Base-by-base conservation (phyloP, 35 echinoderm and acorn worm species). In the Eucidaris tribuloides region DNA sequence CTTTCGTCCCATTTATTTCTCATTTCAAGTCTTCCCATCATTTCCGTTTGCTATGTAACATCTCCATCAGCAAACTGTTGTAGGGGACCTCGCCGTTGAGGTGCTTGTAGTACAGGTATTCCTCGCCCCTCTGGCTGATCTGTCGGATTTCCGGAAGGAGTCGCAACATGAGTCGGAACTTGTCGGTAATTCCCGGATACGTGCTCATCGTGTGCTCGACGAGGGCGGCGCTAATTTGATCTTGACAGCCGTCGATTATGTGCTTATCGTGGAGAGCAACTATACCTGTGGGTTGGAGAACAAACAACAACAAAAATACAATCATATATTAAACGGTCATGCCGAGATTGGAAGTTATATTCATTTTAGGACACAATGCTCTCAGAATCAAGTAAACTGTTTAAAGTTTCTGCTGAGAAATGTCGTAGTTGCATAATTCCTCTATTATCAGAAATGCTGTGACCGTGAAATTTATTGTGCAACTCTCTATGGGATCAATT, bases 31-130 rank as follows among this genome's bases (percentile, higher is more conserved):
- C n/a, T n/a, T n/a, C n/a, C n/a, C n/a, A n/a, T 74, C 68, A 99
- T 81, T 99, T 99, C 37, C 96, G 76, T 79, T 99, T 99, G 50
- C 96, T 99, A 65, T 99, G 96, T 17, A 99, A 60, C 96, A 99
- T 99, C 83, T 99, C 96, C 96, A 99, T 99, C 1, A 99, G 61
- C 18, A 99, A 84, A 66, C 96, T 99, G 80, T 99, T 99, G 82
- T 86, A 99, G 7, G 96, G 96, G 15, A 99, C 96, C 40, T 99
- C 96, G 46, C 91, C 91, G 79, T 83, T 93, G 39, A 99, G 91
- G 46, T 99, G 96, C 49, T 93, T 93, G 63, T 83, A 90, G 71
- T 99, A 99, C 33, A 99, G 84, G 74, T 84, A 99, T 17, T 99
- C 90, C 42, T 99, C 96, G 0, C 79, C 96, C 39, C 79, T 42